Evolutionary conservation across 2,797 vertebrate species (phyloP).

Genomic region (Bovichtus diacanthus): DNA sequence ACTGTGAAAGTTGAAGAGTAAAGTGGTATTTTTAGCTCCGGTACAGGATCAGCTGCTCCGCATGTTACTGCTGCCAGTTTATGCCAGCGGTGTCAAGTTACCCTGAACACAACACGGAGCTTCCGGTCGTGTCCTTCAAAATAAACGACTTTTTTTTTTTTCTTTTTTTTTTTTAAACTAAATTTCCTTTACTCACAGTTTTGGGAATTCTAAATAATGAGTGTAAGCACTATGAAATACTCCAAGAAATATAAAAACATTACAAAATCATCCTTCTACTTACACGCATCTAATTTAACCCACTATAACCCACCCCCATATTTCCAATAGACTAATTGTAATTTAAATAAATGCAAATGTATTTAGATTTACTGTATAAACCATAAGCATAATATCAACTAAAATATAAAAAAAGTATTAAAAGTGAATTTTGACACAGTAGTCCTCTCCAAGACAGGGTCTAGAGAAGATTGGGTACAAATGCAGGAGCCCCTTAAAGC

Average conservation of each 20-base stretch:
- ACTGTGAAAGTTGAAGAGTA: conserved; percentile 31
- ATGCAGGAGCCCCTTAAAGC: accelerated
- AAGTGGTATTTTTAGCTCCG: conserved; percentile 85
- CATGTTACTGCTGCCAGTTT: conserved; percentile 53
- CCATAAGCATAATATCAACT: background rate
- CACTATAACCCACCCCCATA: too few species aligned
- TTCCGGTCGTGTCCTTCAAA: conserved; percentile 26
- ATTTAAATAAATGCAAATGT: background rate
- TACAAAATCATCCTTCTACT: background rate
- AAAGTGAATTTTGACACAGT: too few species aligned
- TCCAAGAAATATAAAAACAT: background rate
- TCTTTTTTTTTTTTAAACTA: too few species aligned
- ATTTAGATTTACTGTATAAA: background rate
- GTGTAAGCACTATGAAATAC: background rate
- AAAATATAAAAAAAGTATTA: background rate
- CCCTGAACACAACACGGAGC: accelerated
- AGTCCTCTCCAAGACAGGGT: accelerated
- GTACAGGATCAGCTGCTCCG: conserved; percentile 80
- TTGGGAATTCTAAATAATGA: background rate
- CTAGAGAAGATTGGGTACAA: too few species aligned
- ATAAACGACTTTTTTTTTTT: too few species aligned
- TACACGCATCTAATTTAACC: background rate
- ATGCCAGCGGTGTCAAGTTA: background rate
- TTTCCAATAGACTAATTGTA: too few species aligned
- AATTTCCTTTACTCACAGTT: accelerated